Evolutionary conservation across 2,888 invertebrate genomes (phyloP).

Genomic region (Gonocerus acuteangulatus): DNA sequence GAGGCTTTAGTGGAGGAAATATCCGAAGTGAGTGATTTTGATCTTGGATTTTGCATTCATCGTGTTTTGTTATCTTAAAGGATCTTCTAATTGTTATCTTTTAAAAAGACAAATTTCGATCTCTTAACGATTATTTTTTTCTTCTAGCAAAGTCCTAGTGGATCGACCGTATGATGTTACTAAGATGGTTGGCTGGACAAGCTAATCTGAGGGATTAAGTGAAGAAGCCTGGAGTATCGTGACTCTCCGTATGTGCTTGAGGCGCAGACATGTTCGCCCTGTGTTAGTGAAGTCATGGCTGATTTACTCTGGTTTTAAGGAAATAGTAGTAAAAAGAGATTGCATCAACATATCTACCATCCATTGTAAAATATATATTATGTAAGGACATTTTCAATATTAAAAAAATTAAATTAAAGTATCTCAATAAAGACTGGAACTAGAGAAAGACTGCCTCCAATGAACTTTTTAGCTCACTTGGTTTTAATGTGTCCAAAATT

Average conservation of each 20-base stretch:
- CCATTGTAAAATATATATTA: neutral
- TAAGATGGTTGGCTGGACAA: neutral
- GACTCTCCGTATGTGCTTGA: neutral
- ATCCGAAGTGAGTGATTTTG: too few relatives aligned
- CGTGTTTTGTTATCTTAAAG: too few relatives aligned
- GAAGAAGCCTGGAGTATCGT: neutral
- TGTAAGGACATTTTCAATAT: neutral
- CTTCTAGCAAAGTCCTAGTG: conserved; percentile 35
- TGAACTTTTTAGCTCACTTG: conserved; percentile 3
- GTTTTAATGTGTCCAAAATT: neutral
- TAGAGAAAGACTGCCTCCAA: conserved; percentile 18
- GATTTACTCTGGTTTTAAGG: neutral
- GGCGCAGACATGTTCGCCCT: neutral
- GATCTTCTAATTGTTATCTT: too few relatives aligned
- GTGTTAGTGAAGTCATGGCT: neutral
- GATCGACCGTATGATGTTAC: conserved; percentile 30
- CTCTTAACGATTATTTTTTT: too few relatives aligned
- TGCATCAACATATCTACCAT: conserved; percentile 10
- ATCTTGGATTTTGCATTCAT: too few relatives aligned
- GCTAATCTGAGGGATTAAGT: neutral
- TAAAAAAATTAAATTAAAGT: neutral
- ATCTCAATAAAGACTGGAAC: conserved; percentile 21
- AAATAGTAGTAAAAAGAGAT: neutral
- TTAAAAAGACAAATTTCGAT: too few relatives aligned
- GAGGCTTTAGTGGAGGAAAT: too few relatives aligned